These are phyloP conservation scores for Clivina fossor DNA, from an alignment of 2,888 invertebrate species.

Conservation along the genomic window DNA sequence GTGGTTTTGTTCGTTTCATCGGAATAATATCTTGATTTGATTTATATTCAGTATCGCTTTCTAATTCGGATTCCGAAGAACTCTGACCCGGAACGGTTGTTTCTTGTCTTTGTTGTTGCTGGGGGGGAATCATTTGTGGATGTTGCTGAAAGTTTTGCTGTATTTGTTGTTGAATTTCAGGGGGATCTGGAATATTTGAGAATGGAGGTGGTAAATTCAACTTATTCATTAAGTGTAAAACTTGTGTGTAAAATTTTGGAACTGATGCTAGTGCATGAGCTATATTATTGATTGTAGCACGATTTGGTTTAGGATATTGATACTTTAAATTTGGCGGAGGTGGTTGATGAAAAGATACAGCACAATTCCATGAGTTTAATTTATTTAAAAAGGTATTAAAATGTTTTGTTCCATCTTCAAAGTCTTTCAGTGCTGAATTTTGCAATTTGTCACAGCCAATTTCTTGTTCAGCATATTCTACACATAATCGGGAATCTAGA, in stretches of 20 bases:
- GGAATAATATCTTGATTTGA: slow-evolving; percentile 53
- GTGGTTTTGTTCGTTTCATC: slow-evolving; percentile 49
- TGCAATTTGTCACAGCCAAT: slow-evolving; percentile 51
- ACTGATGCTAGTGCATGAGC: slow-evolving; percentile 72
- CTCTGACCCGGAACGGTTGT: slow-evolving; percentile 26
- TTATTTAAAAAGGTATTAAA: slow-evolving; percentile 61
- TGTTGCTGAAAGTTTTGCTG: slow-evolving; percentile 49
- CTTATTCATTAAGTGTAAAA: slow-evolving; percentile 91
- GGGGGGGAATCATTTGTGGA: slow-evolving; percentile 49
- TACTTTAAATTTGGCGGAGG: slow-evolving; percentile 77
- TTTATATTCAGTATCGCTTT: slow-evolving; percentile 60
- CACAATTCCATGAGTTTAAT: slow-evolving; percentile 61
- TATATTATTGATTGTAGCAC: slow-evolving; percentile 75
- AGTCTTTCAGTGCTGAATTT: slow-evolving; percentile 45
- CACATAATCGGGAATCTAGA: slow-evolving; percentile 66
- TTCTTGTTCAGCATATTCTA: slow-evolving; percentile 69
- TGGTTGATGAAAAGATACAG: slow-evolving; percentile 70
- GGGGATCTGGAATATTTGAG: slow-evolving; percentile 54
- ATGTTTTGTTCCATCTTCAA: slow-evolving; percentile 52
- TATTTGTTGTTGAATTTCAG: slow-evolving; percentile 52
- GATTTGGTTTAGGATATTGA: slow-evolving; percentile 76
- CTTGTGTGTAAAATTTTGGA: slow-evolving; percentile 81
- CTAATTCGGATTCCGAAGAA: slow-evolving; percentile 64
- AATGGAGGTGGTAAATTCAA: slow-evolving; percentile 90
- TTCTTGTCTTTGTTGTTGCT: slow-evolving; percentile 32